phyloP scores from a whole-genome alignment of 2,113 vertebrate species.

The Sinocyclocheilus grahami region DNA sequence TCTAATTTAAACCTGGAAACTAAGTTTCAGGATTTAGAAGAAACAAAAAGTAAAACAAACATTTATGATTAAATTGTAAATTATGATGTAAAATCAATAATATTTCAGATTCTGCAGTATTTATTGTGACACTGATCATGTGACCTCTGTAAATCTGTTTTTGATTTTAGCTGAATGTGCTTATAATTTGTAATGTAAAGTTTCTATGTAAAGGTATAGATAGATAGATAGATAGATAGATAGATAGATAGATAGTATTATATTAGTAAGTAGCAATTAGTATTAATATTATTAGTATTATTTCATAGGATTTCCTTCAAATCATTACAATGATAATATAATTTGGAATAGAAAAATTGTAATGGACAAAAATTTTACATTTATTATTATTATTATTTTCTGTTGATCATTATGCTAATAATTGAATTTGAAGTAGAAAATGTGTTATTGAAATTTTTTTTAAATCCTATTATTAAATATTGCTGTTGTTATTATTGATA shows the following conservation, averaged over 20 bases:
- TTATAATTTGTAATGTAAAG: too few species aligned
- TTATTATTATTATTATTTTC: background rate
- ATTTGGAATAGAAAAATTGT: background rate
- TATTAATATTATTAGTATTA: too few species aligned
- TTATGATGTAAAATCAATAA: background rate
- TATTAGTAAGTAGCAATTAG: background rate
- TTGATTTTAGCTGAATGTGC: background rate
- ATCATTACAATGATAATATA: background rate
- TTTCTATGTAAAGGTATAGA: too few species aligned
- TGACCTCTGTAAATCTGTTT: background rate
- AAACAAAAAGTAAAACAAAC: background rate
- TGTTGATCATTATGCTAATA: background rate
- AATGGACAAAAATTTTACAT: background rate
- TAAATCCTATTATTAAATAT: background rate
- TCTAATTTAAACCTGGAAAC: background rate
- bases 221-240: too few species aligned
- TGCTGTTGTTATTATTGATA: background rate
- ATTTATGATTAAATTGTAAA: constrained; percentile 8
- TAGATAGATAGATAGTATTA: too few species aligned
- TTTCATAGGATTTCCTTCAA: background rate
- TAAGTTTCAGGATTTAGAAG: background rate
- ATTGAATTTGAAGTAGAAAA: background rate
- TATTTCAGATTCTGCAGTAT: background rate
- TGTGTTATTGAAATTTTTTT: background rate
- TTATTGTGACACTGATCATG: background rate